phyloP scores from a whole-genome alignment of 2,888 invertebrate genomes.

The Cephus nigrinus region DNA sequence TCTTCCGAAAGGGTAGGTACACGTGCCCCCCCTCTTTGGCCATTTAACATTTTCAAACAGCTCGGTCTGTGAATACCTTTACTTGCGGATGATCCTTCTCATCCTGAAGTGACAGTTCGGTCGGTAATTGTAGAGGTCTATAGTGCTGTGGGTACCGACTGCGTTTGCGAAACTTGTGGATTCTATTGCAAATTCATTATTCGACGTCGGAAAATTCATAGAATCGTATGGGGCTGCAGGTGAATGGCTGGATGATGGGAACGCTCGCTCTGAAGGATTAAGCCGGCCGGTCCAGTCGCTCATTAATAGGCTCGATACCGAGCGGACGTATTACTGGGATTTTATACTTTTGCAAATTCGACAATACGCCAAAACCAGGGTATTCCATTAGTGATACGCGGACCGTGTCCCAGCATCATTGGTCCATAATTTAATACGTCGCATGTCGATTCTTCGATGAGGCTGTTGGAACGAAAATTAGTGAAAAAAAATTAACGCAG shows the following conservation, averaged over 20 bases:
- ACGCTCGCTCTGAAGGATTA: not conserved
- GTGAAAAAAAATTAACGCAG: constrained; percentile 18
- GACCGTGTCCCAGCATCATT: constrained; percentile 28
- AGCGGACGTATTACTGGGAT: constrained; percentile 27
- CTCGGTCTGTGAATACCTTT: not conserved
- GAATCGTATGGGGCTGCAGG: not conserved
- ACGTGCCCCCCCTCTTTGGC: not conserved
- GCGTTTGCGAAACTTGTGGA: not conserved
- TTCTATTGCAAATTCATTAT: not conserved
- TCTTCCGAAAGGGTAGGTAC: not conserved
- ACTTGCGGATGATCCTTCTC: not conserved
- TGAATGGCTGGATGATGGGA: not conserved
- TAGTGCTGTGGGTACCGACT: not conserved
- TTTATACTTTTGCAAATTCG: constrained; percentile 49
- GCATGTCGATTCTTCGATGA: not conserved
- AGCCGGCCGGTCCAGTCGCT: not conserved
- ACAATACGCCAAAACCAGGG: constrained; percentile 50
- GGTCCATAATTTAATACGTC: constrained; percentile 44
- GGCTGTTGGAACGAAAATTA: constrained; percentile 6
- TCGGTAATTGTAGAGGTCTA: not conserved
- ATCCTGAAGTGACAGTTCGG: not conserved
- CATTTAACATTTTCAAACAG: not conserved
- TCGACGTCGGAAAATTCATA: not conserved
- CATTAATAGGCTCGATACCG: not conserved
- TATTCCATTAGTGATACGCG: constrained; percentile 61